Evolutionary conservation across 2,113 vertebrate species (phyloP).

Genomic region (Chinchilla lanigera): DNA sequence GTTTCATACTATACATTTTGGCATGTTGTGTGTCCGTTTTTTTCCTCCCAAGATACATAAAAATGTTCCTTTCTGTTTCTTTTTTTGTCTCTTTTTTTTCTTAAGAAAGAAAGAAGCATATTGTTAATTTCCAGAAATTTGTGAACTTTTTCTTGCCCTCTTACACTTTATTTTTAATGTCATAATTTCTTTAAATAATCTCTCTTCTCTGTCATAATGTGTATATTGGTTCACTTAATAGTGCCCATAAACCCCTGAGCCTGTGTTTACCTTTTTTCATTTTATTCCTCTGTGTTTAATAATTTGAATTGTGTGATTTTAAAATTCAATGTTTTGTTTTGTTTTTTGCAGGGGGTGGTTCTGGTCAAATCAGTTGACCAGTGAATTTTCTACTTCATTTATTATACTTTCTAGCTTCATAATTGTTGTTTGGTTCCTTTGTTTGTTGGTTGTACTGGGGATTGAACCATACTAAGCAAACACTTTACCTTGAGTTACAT

Average conservation of each 20-base stretch:
- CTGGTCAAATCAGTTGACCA: not conserved
- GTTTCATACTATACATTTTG: not conserved
- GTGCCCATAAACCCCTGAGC: not conserved
- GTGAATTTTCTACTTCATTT: not conserved
- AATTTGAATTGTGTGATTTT: not conserved
- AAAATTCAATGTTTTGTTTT: not conserved
- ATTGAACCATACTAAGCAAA: not conserved
- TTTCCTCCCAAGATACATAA: not conserved
- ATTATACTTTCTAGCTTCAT: not conserved
- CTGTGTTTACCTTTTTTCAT: not conserved
- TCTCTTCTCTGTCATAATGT: not conserved
- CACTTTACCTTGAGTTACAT: not conserved
- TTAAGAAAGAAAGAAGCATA: not conserved
- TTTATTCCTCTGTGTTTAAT: not conserved
- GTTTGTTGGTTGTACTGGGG: not conserved
- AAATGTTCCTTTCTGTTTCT: no score
- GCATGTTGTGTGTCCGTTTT: not conserved
- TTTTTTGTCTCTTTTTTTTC: not conserved
- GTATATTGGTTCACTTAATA: not conserved
- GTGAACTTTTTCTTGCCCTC: no score
- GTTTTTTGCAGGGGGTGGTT: no score
- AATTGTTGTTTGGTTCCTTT: not conserved
- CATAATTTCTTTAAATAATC: not conserved
- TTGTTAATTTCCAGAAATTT: no score
- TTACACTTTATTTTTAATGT: not conserved